Conservation (phyloP, 2,888 invertebrate species). For the Melipona beecheii region DNA sequence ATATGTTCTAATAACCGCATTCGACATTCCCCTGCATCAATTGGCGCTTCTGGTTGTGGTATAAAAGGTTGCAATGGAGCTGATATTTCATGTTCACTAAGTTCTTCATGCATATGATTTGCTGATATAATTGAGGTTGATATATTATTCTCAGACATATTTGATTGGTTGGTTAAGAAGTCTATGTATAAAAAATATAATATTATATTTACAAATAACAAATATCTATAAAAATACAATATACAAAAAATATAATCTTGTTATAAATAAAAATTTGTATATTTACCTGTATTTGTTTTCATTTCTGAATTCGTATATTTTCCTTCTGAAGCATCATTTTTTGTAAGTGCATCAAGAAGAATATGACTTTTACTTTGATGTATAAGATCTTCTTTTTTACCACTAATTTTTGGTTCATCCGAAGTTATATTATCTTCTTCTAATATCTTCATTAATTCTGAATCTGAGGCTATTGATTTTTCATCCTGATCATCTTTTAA, state of each 20-base stretch:
- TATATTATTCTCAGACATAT: constrained; percentile 32
- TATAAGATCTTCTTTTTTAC: constrained; percentile 69
- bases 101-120: constrained; percentile 46
- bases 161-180: constrained; percentile 34
- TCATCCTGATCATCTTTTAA: constrained; percentile 80
- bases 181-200: constrained; percentile 18
- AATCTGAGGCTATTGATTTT: constrained; percentile 81
- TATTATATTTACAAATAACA: neutral
- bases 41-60: constrained; percentile 93
- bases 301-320: constrained; percentile 58
- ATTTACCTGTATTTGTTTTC: constrained; percentile 60
- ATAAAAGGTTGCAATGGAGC: constrained; percentile 82
- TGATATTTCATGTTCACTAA: constrained; percentile 53
- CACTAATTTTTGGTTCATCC: constrained; percentile 74
- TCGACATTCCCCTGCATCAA: constrained; percentile 91
- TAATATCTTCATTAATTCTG: constrained; percentile 82
- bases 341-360: constrained; percentile 76
- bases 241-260: neutral
- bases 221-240: neutral
- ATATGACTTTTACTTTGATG: constrained; percentile 71
- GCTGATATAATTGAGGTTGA: constrained; percentile 18
- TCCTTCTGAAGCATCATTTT: constrained; percentile 58
- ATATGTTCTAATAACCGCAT: constrained; percentile 91
- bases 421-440: constrained; percentile 80
- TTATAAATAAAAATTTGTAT: constrained; percentile 1